Conservation (phyloP, 2,113 vertebrate genomes). For the Trematocara stigmaticum region DNA sequence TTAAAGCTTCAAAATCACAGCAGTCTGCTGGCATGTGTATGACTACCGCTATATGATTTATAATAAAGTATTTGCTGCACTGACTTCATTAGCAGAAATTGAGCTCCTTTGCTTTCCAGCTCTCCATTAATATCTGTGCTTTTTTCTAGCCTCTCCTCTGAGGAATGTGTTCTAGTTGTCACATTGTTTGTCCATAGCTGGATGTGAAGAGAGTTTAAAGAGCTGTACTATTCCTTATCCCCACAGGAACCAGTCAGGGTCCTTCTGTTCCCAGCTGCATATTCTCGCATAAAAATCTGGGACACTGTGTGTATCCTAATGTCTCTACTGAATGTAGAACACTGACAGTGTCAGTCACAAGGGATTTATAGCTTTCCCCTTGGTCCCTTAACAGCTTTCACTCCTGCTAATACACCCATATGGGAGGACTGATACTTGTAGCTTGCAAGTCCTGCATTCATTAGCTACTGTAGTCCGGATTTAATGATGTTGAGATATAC, state of each 20-base stretch:
- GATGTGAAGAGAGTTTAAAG: background rate
- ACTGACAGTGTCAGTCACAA: background rate
- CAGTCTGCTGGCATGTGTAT: background rate
- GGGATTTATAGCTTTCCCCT: background rate
- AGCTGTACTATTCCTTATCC: background rate
- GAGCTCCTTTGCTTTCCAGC: background rate
- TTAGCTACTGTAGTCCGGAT: background rate
- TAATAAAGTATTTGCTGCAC: background rate
- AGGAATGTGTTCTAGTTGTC: background rate
- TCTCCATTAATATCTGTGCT: background rate
- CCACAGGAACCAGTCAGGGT: conserved; percentile 1
- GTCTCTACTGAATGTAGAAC: conserved; percentile 15
- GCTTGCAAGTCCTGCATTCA: background rate
- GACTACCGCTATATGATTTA: background rate
- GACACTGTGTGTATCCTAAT: conserved; percentile 48
- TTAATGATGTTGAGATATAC: background rate
- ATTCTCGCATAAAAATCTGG: conserved; percentile 8
- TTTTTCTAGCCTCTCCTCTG: background rate
- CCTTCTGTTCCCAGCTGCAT: background rate
- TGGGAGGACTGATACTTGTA: background rate
- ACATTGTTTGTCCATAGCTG: background rate
- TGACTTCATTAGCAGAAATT: conserved; percentile 29
- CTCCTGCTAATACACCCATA: background rate
- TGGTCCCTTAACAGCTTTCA: background rate
- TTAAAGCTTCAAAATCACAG: background rate